Evolutionary conservation across 2,888 invertebrate genomes (phyloP).

Genomic region (Melolontha melolontha): DNA sequence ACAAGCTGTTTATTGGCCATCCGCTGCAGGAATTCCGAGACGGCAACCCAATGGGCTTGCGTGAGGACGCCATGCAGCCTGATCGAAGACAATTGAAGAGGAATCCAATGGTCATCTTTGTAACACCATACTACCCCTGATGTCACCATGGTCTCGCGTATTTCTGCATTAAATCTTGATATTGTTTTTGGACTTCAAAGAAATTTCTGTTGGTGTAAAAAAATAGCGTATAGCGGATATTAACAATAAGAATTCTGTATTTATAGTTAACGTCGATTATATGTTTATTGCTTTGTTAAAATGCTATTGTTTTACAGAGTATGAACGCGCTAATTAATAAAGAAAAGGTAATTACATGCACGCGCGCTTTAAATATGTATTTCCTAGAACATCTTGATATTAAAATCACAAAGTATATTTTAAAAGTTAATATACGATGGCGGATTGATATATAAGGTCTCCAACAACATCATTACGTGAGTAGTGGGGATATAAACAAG

Average conservation of each 20-base stretch:
- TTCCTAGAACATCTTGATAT: neutral
- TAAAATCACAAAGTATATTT: too few species aligned
- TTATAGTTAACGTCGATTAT: too few species aligned
- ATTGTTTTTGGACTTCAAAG: constrained; percentile 7
- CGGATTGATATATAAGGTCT: too few species aligned
- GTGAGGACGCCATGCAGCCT: constrained; percentile 75
- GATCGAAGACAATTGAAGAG: constrained; percentile 76
- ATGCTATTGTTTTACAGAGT: too few species aligned
- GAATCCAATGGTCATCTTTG: constrained; percentile 76
- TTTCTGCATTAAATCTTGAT: constrained; percentile 37
- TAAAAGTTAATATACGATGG: too few species aligned
- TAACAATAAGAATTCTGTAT: too few species aligned
- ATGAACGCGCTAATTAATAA: too few species aligned
- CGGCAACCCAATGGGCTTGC: constrained; percentile 75
- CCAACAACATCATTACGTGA: too few species aligned
- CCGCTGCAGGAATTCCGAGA: constrained; percentile 74
- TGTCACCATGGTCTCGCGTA: constrained; percentile 68
- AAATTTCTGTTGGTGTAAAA: constrained; percentile 18
- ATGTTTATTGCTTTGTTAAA: too few species aligned
- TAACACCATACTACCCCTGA: constrained; percentile 76
- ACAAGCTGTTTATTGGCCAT: constrained; percentile 75
- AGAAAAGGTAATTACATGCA: too few species aligned
- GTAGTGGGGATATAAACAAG: too few species aligned
- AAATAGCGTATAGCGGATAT: neutral
- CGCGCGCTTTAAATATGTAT: neutral